Conservation (phyloP, 2,113 vertebrate genomes). For the Circaetus gallicus region DNA sequence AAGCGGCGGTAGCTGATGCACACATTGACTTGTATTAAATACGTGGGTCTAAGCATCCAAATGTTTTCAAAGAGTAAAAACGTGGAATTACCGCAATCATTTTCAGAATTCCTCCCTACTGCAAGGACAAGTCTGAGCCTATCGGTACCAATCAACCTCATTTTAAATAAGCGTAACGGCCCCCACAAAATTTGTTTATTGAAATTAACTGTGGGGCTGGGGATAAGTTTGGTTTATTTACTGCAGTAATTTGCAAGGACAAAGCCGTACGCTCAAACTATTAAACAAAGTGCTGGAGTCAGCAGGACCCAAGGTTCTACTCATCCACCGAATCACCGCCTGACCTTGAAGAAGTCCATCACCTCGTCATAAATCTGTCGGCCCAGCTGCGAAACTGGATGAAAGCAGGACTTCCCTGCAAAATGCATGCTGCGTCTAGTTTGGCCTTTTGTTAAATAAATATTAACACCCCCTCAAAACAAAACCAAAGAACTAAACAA, state of each 20-base stretch:
- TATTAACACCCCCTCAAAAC: not conserved
- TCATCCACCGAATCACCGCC: not conserved
- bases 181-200: not conserved
- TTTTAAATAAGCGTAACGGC: not conserved
- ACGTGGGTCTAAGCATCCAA: not conserved
- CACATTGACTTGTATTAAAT: not conserved
- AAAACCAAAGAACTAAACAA: not conserved
- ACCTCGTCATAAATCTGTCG: not conserved
- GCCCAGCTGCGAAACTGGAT: not conserved
- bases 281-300: not conserved
- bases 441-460: slow-evolving; percentile 36
- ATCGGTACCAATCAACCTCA: not conserved
- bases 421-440: not conserved
- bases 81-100: not conserved
- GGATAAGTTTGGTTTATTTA: not conserved
- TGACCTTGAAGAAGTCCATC: slow-evolving; percentile 2
- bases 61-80: not conserved
- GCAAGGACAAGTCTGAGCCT: not conserved
- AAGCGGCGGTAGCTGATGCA: not conserved
- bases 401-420: not conserved
- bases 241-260: not conserved
- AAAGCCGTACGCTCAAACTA: not conserved
- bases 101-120: not conserved
- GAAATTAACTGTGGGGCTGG: not conserved
- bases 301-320: not conserved